Base-by-base conservation (phyloP, 2,113 vertebrate species). In the Tragelaphus buxtoni region DNA sequence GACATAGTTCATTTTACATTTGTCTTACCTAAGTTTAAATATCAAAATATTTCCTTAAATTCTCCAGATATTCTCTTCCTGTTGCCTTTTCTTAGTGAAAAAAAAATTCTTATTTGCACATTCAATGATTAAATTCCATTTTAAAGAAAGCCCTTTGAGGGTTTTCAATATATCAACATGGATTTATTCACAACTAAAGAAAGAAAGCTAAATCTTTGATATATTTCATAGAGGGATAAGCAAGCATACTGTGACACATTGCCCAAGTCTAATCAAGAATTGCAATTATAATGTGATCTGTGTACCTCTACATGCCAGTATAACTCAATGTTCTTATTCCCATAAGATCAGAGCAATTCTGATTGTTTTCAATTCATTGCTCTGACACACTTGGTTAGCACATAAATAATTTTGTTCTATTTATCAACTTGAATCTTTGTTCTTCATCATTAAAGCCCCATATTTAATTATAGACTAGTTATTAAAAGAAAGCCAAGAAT, bases 91-190 rank as follows among this genome's bases (percentile, higher is more conserved):
- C 39, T 32, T 47, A 3, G 32, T 74, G 51, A 42, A 84, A 92
- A 45, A 87, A 91, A 74, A 10, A 49, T 84, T 93, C 22, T 95
- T 42, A 92, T 94, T 88, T 96, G 20, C 60, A 95, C 86, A 81
- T 95, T 74, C 39, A 76, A 4, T 35, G 69, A 94, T 79, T 92
- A 90, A 96, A 87, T 88, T 94, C 30, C 65, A 69, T 94, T 90
- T 97, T 84, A 83, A 84, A 24, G 87, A 88, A 95, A 94, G 77
- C 7, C 13, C 58, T 88, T 89, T 65, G 91, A 83, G 72, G 28
- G 11, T 26, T 28, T 92, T 96, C 84, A 90, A 5, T 45, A 26
- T 72, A 92, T 56, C 60, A 58, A 45, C 4, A 56, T 81, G 56
- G 24, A 51, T 89, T 88, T 94, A 20, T 88, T 95, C 61, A 94